A percentile compares a stretch with the other conserved stretches of the same genome.
Conservation (phyloP, 2,797 vertebrate genomes). For the Atherinosoma microstoma region DNA sequence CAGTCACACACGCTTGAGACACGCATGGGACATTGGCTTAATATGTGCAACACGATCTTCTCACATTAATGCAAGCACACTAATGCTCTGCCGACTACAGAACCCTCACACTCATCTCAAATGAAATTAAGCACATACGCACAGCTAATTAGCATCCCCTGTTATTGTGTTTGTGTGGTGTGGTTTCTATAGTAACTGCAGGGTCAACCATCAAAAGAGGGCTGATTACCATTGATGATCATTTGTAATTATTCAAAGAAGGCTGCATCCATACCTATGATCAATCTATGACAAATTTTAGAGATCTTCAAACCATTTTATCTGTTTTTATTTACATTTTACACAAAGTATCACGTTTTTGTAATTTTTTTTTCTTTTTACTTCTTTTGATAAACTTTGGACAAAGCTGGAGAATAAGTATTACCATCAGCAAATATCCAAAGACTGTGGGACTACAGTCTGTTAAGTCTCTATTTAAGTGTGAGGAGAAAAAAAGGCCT, state of each 20-base stretch:
- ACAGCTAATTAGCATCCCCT: slow-evolving; percentile 34
- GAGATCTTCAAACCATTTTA: no score
- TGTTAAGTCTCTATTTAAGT: no score
- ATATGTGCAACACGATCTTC: slow-evolving; percentile 31
- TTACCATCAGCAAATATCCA: no score
- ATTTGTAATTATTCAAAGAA: slow-evolving; percentile 50
- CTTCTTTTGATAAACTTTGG: no score
- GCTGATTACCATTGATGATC: slow-evolving; percentile 64
- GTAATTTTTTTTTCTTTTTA: no score
- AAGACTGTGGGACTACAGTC: no score
- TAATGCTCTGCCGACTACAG: slow-evolving; percentile 45
- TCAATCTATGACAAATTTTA: slow-evolving; percentile 13
- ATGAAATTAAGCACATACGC: slow-evolving; percentile 43
- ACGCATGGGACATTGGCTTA: slow-evolving; percentile 31
- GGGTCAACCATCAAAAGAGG: slow-evolving; percentile 65
- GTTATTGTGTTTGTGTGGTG: slow-evolving; percentile 46
- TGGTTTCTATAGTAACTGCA: slow-evolving; percentile 65
- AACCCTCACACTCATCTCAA: slow-evolving; percentile 26
- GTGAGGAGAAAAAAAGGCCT: no score
- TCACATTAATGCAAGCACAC: slow-evolving; percentile 58
- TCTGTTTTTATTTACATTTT: no score
- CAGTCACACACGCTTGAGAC: slow-evolving; percentile 22
- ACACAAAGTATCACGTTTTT: no score
- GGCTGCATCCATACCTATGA: slow-evolving; percentile 7
- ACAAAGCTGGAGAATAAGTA: no score